phyloP scores from a whole-genome alignment of 2,888 invertebrate species.

The Anoncus sp. region DNA sequence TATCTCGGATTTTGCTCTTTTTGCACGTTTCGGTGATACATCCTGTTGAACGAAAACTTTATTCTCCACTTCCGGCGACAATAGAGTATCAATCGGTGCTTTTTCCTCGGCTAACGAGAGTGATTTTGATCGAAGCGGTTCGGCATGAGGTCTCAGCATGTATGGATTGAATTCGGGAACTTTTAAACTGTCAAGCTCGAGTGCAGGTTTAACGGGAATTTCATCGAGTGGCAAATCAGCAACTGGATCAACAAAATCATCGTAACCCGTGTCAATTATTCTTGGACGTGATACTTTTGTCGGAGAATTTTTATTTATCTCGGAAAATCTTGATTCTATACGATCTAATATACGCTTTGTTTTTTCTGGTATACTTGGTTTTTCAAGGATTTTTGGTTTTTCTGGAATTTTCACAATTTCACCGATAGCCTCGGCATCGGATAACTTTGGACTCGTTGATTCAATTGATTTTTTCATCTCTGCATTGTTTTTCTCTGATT shows the following conservation, averaged over 20 bases:
- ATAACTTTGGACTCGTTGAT: slow-evolving; percentile 33
- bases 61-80: slow-evolving; percentile 81
- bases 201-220: slow-evolving; percentile 79
- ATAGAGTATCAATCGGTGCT: slow-evolving; percentile 80
- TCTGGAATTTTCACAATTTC: slow-evolving; percentile 56
- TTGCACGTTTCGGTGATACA: slow-evolving; percentile 79
- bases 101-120: slow-evolving; percentile 81
- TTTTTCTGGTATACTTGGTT: slow-evolving; percentile 81
- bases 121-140: slow-evolving; percentile 80
- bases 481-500: slow-evolving; percentile 10
- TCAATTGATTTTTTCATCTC: slow-evolving; percentile 35
- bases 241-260: slow-evolving; percentile 82
- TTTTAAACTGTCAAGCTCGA: slow-evolving; percentile 81
- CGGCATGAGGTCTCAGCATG: slow-evolving; percentile 80
- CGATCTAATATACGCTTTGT: slow-evolving; percentile 80
- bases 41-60: slow-evolving; percentile 79
- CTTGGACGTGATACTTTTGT: slow-evolving; percentile 76
- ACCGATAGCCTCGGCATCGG: slow-evolving; percentile 5
- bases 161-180: slow-evolving; percentile 81
- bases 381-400: slow-evolving; percentile 74
- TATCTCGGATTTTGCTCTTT: slow-evolving; percentile 75
- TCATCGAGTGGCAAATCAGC: slow-evolving; percentile 81
- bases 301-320: slow-evolving; percentile 75
- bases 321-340: slow-evolving; percentile 79
- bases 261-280: slow-evolving; percentile 81